These are phyloP conservation scores for Urophycis tenuis DNA, from an alignment of 2,797 vertebrate species.

Conservation along the genomic window DNA sequence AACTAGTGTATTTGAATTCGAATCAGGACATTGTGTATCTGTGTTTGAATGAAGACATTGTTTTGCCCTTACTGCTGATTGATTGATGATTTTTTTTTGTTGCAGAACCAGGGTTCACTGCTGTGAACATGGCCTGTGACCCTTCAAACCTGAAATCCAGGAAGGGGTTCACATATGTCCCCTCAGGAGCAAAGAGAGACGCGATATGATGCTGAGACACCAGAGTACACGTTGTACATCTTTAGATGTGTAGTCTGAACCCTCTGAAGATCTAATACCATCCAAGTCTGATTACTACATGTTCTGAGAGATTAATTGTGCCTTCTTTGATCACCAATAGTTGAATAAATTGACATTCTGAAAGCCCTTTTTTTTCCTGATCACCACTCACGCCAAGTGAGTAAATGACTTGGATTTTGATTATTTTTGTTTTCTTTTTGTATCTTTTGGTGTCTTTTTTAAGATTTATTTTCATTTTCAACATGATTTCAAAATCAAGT, in stretches of 20 bases:
- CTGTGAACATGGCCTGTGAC: conserved; percentile 58
- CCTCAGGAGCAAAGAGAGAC: conserved; percentile 16
- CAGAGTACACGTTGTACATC: background rate
- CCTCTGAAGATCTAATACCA: background rate
- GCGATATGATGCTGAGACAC: conserved; percentile 20
- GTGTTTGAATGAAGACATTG: too few relatives aligned
- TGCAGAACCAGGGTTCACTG: conserved; percentile 63
- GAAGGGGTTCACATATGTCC: conserved; percentile 4
- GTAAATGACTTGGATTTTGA: background rate
- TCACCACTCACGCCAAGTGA: too few relatives aligned
- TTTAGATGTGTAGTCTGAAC: background rate
- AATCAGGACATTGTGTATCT: too few relatives aligned
- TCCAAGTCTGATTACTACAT: background rate
- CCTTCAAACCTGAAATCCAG: conserved; percentile 31
- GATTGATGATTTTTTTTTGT: conserved; percentile 32
- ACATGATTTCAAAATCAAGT: too few relatives aligned
- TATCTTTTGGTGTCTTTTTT: too few relatives aligned
- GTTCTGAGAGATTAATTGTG: background rate
- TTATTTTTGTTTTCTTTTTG: too few relatives aligned
- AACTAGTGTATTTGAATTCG: too few relatives aligned
- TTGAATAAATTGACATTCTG: too few relatives aligned
- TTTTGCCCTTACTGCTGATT: too few relatives aligned
- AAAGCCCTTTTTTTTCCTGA: too few relatives aligned
- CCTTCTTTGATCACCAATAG: background rate
- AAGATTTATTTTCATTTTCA: too few relatives aligned